Percentiles rank a stretch among this genome's conserved stretches.
Evolutionary conservation across 2,888 invertebrate genomes (phyloP).

Genomic region (Lithophane semibrunnea): DNA sequence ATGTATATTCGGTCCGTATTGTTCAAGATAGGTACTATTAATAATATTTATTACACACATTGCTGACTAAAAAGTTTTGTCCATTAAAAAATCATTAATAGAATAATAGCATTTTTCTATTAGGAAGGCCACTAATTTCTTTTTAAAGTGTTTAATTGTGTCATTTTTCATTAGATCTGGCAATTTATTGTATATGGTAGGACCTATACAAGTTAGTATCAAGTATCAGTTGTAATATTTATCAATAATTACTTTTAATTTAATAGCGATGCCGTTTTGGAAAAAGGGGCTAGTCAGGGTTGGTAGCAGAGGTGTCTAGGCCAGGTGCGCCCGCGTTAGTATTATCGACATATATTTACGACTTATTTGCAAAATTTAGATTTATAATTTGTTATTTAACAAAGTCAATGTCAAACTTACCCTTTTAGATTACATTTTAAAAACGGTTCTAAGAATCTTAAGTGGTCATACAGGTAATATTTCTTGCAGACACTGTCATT

Average conservation of each 20-base stretch:
- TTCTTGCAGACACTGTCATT: slow-evolving; percentile 62
- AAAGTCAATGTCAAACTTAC: slow-evolving; percentile 57
- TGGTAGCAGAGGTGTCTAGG: not conserved
- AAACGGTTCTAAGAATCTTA: slow-evolving; percentile 73
- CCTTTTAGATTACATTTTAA: slow-evolving; percentile 65
- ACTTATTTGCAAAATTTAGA: not conserved
- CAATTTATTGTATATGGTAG: no score
- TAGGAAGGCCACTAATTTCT: no score
- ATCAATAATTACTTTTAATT: not conserved
- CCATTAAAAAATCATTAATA: no score
- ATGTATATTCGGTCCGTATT: no score
- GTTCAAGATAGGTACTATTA: no score
- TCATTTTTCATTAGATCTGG: no score
- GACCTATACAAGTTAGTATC: no score
- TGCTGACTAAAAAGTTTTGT: no score
- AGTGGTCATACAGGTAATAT: slow-evolving; percentile 73
- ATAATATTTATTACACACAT: no score
- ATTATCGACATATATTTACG: not conserved
- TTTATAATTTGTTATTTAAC: not conserved
- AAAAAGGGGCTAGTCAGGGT: not conserved
- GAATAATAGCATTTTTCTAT: no score
- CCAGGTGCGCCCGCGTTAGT: not conserved
- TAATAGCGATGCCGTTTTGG: not conserved
- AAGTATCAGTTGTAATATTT: not conserved
- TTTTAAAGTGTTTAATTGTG: no score